These are phyloP conservation scores for Murina feae DNA, from an alignment of 2,113 vertebrate genomes.

Conservation along the genomic window DNA sequence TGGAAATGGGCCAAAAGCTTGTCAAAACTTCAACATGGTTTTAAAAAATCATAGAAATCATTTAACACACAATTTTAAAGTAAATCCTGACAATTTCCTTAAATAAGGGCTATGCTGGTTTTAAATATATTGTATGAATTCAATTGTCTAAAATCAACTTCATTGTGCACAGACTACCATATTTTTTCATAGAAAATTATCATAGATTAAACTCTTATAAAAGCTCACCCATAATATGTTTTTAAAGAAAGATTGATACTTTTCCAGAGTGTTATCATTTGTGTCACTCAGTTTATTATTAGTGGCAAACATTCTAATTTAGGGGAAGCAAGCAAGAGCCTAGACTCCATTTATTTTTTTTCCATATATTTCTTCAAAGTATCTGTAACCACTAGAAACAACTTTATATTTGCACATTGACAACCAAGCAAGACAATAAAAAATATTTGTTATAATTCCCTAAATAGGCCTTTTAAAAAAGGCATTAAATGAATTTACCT, in stretches of 20 bases:
- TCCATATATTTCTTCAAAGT: neutral
- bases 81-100: slow-evolving; percentile 50
- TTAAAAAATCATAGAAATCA: slow-evolving; percentile 41
- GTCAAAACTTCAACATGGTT: slow-evolving; percentile 52
- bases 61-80: slow-evolving; percentile 39
- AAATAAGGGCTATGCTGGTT: slow-evolving; percentile 39
- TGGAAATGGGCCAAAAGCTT: slow-evolving; percentile 52
- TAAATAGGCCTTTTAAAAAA: neutral
- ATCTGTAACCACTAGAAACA: slow-evolving; percentile 14
- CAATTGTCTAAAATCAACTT: neutral
- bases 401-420: neutral
- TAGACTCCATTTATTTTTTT: neutral
- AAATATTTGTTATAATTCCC: neutral
- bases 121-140: neutral
- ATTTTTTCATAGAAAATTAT: neutral
- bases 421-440: neutral
- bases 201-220: neutral
- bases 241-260: neutral
- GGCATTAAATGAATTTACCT: too few species aligned
- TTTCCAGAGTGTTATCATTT: neutral
- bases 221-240: neutral
- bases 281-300: neutral
- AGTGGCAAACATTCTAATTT: neutral
- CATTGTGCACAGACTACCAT: neutral
- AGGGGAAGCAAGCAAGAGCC: neutral